phyloP scores from a whole-genome alignment of 1,140 invertebrate species.

The Araneus ventricosus region DNA sequence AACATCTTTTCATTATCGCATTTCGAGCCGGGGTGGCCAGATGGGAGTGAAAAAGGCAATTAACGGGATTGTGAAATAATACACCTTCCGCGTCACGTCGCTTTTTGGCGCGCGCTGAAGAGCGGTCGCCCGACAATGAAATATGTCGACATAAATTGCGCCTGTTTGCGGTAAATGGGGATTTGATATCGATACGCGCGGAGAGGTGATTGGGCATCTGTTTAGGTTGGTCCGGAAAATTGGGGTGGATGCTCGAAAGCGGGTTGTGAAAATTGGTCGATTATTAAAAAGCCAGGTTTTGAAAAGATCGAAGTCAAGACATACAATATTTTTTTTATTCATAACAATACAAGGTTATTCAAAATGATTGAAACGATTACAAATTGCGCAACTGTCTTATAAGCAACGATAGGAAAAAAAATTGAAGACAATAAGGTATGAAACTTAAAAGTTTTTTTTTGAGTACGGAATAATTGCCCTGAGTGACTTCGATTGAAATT shows the following conservation, averaged over 20 bases:
- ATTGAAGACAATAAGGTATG: too few species aligned
- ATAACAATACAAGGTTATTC: too few species aligned
- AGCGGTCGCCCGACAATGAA: neutral
- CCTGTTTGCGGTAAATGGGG: conserved; percentile 36
- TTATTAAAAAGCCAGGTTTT: too few species aligned
- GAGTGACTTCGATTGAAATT: too few species aligned
- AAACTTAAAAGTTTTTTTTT: too few species aligned
- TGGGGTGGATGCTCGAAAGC: neutral
- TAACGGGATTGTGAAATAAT: conserved; percentile 43
- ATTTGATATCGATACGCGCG: neutral
- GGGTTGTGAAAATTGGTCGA: too few species aligned
- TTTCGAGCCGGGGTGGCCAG: neutral
- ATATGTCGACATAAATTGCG: conserved; percentile 44
- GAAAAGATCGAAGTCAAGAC: too few species aligned
- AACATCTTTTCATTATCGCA: conserved; percentile 54
- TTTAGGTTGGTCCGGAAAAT: neutral
- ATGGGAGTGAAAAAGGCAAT: neutral
- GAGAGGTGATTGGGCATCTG: neutral
- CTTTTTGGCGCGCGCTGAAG: neutral
- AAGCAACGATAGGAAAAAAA: too few species aligned
- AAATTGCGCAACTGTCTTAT: too few species aligned
- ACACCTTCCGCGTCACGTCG: conserved; percentile 30
- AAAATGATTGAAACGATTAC: too few species aligned
- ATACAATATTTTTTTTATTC: too few species aligned
- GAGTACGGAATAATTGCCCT: too few species aligned